Percentiles rank a stretch among this genome's conserved stretches.
phyloP scores from a whole-genome alignment of 2,888 invertebrate species.

The Pseudococcus jackbeardsleyi region DNA sequence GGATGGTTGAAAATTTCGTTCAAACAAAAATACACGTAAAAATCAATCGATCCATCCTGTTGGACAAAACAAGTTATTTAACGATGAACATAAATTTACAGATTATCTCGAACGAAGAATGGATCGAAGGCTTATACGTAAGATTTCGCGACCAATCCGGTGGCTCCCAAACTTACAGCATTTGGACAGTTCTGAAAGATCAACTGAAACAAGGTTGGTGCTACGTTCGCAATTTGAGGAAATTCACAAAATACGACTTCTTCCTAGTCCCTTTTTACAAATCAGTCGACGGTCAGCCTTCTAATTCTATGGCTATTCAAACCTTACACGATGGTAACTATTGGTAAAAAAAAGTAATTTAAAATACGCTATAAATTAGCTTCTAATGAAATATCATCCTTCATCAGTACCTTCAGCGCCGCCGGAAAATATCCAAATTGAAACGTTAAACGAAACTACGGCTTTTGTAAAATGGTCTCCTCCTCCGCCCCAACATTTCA shows the following conservation, averaged over 20 bases:
- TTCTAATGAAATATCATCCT: background rate
- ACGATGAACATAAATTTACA: slow-evolving; percentile 66
- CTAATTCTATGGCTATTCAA: slow-evolving; percentile 86
- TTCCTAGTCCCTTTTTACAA: slow-evolving; percentile 93
- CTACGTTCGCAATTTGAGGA: slow-evolving; percentile 82
- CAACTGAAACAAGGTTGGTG: slow-evolving; percentile 81
- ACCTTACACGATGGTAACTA: slow-evolving; percentile 68
- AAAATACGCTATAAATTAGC: slow-evolving; percentile 71
- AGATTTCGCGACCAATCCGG: slow-evolving; percentile 77
- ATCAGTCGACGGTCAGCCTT: slow-evolving; percentile 90
- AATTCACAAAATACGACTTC: slow-evolving; percentile 91
- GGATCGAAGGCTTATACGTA: slow-evolving; percentile 80
- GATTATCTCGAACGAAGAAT: slow-evolving; percentile 73
- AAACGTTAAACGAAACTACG: slow-evolving; percentile 85
- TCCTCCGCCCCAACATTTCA: slow-evolving; percentile 82
- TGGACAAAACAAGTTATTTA: background rate
- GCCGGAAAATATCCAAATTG: slow-evolving; percentile 83
- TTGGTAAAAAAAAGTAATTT: background rate
- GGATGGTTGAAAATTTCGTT: background rate
- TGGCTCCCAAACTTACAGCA: slow-evolving; percentile 77
- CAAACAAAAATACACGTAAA: no score
- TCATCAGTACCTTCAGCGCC: slow-evolving; percentile 82
- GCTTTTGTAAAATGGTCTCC: slow-evolving; percentile 87
- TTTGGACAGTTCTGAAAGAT: slow-evolving; percentile 80
- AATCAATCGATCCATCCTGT: no score